A percentile compares a stretch with the other conserved stretches of the same genome.
Evolutionary conservation across 2,888 invertebrate species (phyloP).

Genomic region (Ditula angustiorana): DNA sequence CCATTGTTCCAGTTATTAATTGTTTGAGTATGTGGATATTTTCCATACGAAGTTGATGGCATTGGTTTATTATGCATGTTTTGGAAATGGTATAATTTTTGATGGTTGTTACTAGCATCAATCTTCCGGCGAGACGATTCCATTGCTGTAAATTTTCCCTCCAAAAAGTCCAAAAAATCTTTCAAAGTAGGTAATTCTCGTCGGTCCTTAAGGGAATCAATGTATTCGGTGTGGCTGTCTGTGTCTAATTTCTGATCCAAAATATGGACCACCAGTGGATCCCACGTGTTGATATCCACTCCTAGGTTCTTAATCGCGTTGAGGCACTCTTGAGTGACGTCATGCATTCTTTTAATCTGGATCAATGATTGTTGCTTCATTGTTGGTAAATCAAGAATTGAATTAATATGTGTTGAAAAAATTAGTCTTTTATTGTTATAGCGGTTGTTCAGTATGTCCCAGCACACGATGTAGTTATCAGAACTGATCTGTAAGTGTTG

Average conservation of each 20-base stretch:
- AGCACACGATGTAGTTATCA: constrained; percentile 42
- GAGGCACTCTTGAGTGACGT: constrained; percentile 39
- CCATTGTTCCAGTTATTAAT: not conserved
- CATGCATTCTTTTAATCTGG: constrained; percentile 42
- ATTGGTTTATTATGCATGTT: not conserved
- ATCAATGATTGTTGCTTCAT: constrained; percentile 38
- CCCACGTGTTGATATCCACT: constrained; percentile 41
- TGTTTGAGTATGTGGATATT: not conserved
- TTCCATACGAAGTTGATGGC: not conserved
- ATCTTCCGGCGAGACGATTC: constrained; percentile 35
- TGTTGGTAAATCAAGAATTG: constrained; percentile 35
- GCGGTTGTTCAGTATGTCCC: constrained; percentile 45
- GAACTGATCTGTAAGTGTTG: constrained; percentile 41
- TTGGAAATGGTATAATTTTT: not conserved
- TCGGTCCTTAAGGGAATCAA: not conserved
- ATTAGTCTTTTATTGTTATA: constrained; percentile 43
- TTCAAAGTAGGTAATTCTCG: constrained; percentile 40
- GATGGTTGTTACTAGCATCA: not conserved
- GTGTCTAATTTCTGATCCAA: not conserved
- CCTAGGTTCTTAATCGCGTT: constrained; percentile 45
- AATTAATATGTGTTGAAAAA: constrained; percentile 39
- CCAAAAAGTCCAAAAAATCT: constrained; percentile 43
- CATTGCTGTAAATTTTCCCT: constrained; percentile 43
- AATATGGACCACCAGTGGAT: constrained; percentile 25
- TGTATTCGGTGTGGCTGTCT: not conserved